Base-by-base conservation (phyloP, 2,113 vertebrate species). In the Pterocles gutturalis region DNA sequence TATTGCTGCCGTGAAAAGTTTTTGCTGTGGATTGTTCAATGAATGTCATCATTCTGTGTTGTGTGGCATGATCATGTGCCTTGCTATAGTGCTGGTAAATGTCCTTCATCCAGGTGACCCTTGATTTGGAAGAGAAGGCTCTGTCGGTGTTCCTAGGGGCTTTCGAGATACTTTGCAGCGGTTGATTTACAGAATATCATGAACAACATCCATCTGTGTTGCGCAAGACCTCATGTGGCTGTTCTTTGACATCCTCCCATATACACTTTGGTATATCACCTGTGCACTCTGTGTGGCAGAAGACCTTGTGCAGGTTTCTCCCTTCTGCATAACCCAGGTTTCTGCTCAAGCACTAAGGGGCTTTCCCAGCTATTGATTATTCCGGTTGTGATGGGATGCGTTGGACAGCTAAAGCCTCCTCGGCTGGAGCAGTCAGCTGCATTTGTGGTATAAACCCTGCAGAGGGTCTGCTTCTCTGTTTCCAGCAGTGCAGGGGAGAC, bases 401-500 rank as follows among this genome's bases (percentile, higher is more conserved):
- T 53, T 79, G 57, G 15, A 10, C 5, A 61, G 15, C 41, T 71
- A 2, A 45, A 22, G n/a, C 43, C 19, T 70, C 5, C 9, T 26
- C 53, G 20, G 31, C 38, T 34, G 28, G 24, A 36, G 24, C 5
- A n/a, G 38, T 12, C 17, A 8, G 53, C 13, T 67, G 20, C 4
- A 3, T 76, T 90, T 70, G 60, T 49, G 31, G 21, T 69, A 20
- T 64, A 22, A 77, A 5, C 9, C 2, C 33, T 79, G 61, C 15
- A 38, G 41, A 48, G 28, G 17, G 4, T 61, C 33, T 79, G 14
- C 18, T 90, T 21, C 10, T 55, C 5, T 22, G 14, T 62, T 71
- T 17, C 41, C 5, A 11, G 0, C 28, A 33, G 4, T 17, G 0
- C 2, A 5, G 17, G 75, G 36, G 33, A 70, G 54, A 5, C 3